Evolutionary conservation across 2,888 invertebrate species (phyloP), one percentile per base, ranked within the genome.

Genomic region (Graphium colonna): DNA sequence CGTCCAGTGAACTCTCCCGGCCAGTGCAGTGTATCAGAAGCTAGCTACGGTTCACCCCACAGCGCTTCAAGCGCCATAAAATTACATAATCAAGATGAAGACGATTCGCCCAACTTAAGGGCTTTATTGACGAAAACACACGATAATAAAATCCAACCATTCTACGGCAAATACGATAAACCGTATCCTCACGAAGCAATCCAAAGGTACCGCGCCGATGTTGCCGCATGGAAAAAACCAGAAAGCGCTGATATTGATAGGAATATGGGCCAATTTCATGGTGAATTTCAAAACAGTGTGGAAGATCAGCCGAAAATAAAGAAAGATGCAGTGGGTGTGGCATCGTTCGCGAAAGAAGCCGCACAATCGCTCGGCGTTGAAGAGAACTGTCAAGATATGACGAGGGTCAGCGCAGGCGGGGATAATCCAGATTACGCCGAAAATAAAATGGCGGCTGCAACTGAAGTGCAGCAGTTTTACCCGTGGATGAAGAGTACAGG

Each of bases 401-500:
- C 80, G 70, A 89, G 82, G 87, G 88, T 80, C 69, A 80, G 77
- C 62, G 73, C 82, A 82, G 82, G 81, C 80, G 87, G 79, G 77
- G 79, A 83, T 77, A 81, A 74, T 75, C 66, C 74, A 75, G 82
- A 85, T 84, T 84, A 82, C 60, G 65, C 63, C 51, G 85, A 86
- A 60, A 82, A 76, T 80, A 87, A 85, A 72, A 83, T 84, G 85
- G 86, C 85, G 66, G 77, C 79, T 71, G 65, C 71, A 56, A 61
- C 81, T 60, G 82, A 83, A 66, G 73, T 71, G 60, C 81, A 81
- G 68, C 77, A 73, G 56, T 81, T 76, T 64, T 90, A 91, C 69
- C 92, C 92, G 0, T 92, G 92, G 92, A 92, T 92, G 92, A 92
- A 92, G 64, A 84, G 82, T 62, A 71, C 81, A 49, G 77, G 78